Evolutionary conservation across 2,888 invertebrate species (phyloP).

Genomic region (Stegophylla sp.): DNA sequence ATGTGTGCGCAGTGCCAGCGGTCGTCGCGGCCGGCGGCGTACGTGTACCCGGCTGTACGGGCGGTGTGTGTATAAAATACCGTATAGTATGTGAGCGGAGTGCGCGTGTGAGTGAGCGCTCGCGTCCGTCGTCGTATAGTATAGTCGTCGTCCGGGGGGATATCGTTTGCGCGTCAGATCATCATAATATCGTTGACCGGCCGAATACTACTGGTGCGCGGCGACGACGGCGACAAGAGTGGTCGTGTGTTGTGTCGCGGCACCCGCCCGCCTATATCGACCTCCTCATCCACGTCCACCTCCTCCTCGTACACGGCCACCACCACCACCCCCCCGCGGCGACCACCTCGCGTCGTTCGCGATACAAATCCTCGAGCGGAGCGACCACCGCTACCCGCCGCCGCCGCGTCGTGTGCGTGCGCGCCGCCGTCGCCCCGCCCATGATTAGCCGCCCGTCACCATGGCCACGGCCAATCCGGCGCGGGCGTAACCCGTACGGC

Average conservation of each 20-base stretch:
- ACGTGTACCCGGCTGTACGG: constrained; percentile 35
- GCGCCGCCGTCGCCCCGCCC: constrained; percentile 59
- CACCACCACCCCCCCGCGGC: constrained; percentile 10
- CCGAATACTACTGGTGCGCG: constrained; percentile 48
- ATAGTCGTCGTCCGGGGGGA: constrained; percentile 31
- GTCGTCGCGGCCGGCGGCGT: constrained; percentile 3
- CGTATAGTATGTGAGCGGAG: not conserved
- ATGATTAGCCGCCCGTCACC: constrained; percentile 65
- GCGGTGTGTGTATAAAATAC: constrained; percentile 8
- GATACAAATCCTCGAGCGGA: too few relatives aligned
- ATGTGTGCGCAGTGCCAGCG: not conserved
- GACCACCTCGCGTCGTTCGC: not conserved
- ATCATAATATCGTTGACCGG: constrained; percentile 56
- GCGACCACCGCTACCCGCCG: not conserved
- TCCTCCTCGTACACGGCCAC: too few relatives aligned
- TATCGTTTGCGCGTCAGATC: constrained; percentile 59
- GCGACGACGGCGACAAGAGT: not conserved
- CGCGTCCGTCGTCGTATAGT: constrained; percentile 9
- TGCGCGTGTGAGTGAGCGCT: constrained; percentile 15
- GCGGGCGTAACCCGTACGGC: constrained; percentile 60
- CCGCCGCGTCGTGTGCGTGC: not conserved
- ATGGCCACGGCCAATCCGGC: constrained; percentile 65
- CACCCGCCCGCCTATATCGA: not conserved
- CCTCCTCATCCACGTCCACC: not conserved
- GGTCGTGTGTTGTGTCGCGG: not conserved